Evolutionary conservation across 2,113 vertebrate species (phyloP).

Genomic region (Tetrao urogallus): DNA sequence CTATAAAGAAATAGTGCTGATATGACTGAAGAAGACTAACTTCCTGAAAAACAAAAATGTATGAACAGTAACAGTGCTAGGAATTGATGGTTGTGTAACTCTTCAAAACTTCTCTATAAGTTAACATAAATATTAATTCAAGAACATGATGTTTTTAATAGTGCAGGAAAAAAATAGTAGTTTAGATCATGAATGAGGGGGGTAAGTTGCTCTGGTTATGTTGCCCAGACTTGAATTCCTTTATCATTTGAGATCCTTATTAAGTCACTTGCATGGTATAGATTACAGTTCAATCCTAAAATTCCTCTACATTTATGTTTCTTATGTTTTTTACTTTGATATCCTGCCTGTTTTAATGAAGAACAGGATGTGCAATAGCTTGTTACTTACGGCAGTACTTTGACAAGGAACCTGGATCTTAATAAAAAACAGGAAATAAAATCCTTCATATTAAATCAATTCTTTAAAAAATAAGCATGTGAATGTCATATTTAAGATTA

Average conservation of each 20-base stretch:
- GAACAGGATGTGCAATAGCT: conserved; percentile 70
- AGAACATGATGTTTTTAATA: conserved; percentile 31
- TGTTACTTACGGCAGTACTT: conserved; percentile 69
- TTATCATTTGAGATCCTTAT: conserved; percentile 73
- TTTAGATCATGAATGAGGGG: background rate
- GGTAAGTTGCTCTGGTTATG: background rate
- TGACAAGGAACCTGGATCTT: conserved; percentile 74
- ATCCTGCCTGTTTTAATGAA: conserved; percentile 75
- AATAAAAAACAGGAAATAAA: conserved; percentile 83
- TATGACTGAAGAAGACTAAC: background rate
- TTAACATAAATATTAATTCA: conserved; percentile 30
- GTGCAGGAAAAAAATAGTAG: background rate
- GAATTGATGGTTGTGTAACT: background rate
- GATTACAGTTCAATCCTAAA: conserved; percentile 72
- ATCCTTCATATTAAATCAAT: conserved; percentile 80
- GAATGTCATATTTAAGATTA: conserved; percentile 80
- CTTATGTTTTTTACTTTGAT: conserved; percentile 73
- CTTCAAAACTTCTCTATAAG: background rate
- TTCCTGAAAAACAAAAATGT: background rate
- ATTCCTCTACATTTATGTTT: conserved; percentile 74
- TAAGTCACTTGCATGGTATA: conserved; percentile 73
- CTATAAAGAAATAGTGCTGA: background rate
- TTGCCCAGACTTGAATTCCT: conserved; percentile 62
- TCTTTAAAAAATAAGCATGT: conserved; percentile 78
- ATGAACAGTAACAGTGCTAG: background rate